Conservation (phyloP, 1,140 invertebrate species). For the Brachionus asplanchnoidis region DNA sequence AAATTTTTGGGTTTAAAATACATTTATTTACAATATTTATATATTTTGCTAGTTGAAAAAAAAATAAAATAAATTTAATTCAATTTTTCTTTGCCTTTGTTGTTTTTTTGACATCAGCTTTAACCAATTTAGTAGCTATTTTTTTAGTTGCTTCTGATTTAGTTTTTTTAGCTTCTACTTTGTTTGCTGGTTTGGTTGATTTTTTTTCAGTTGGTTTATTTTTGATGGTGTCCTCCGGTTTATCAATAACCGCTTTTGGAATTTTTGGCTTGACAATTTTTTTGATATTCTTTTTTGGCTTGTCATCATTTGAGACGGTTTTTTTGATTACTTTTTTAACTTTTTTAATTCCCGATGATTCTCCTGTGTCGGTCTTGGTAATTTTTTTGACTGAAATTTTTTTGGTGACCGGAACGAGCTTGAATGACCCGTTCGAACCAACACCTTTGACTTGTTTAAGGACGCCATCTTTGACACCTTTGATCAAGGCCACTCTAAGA, state of each 20-base stretch:
- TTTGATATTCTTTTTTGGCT: slow-evolving; percentile 1
- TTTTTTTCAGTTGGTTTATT: not conserved
- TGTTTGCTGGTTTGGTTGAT: not conserved
- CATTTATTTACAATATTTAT: not conserved
- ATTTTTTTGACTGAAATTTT: not conserved
- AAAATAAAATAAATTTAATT: too few relatives aligned
- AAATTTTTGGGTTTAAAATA: too few relatives aligned
- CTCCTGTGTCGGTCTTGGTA: not conserved
- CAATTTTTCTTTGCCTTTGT: not conserved
- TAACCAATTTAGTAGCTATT: not conserved
- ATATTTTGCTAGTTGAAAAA: not conserved
- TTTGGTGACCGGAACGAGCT: not conserved
- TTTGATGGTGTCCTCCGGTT: not conserved
- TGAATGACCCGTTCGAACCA: slow-evolving; percentile 42
- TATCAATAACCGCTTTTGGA: not conserved
- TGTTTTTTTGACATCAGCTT: not conserved
- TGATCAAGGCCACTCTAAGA: slow-evolving; percentile 24
- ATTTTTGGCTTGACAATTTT: not conserved
- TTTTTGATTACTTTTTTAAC: not conserved
- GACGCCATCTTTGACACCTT: slow-evolving; percentile 33
- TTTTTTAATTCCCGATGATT: not conserved
- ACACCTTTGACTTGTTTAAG: slow-evolving; percentile 42
- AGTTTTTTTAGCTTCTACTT: not conserved
- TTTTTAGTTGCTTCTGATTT: not conserved
- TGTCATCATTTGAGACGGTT: not conserved